Conservation (phyloP, 2,888 invertebrate genomes). For the Dryocosmus kuriphilus region DNA sequence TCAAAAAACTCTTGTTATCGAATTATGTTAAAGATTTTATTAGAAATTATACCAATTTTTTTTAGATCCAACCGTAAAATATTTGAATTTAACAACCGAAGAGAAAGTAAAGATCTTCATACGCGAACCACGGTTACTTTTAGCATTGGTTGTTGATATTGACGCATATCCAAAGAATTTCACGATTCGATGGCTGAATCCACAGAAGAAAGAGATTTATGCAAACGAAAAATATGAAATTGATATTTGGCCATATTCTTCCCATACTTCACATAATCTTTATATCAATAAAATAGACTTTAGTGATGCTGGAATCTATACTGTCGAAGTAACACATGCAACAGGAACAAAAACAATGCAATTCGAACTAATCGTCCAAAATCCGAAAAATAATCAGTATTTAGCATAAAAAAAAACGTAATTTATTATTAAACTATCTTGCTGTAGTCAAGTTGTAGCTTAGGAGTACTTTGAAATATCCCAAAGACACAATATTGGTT, state of each 20-base stretch:
- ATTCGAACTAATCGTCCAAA: background rate
- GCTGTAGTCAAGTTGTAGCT: background rate
- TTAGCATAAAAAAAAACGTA: background rate
- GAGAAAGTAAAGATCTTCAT: background rate
- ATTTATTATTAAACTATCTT: background rate
- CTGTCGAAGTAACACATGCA: background rate
- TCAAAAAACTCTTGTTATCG: background rate
- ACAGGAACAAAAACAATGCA: constrained; percentile 3
- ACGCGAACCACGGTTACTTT: background rate
- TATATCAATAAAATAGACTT: constrained; percentile 1
- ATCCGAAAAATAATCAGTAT: background rate
- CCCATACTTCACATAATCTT: background rate
- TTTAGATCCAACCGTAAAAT: background rate
- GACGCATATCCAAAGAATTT: background rate
- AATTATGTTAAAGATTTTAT: background rate
- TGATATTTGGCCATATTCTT: constrained; percentile 1
- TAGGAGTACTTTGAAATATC: background rate
- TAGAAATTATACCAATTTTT: background rate
- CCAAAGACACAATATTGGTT: too few species aligned
- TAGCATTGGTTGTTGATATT: background rate
- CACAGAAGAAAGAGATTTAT: background rate
- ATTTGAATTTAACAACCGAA: background rate
- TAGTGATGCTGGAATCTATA: background rate
- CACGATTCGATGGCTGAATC: constrained; percentile 2
- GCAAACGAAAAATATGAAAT: background rate